Evolutionary conservation across 2,113 vertebrate species (phyloP), one percentile per base, ranked within the genome.

Genomic region (Bambusicola thoracicus): DNA sequence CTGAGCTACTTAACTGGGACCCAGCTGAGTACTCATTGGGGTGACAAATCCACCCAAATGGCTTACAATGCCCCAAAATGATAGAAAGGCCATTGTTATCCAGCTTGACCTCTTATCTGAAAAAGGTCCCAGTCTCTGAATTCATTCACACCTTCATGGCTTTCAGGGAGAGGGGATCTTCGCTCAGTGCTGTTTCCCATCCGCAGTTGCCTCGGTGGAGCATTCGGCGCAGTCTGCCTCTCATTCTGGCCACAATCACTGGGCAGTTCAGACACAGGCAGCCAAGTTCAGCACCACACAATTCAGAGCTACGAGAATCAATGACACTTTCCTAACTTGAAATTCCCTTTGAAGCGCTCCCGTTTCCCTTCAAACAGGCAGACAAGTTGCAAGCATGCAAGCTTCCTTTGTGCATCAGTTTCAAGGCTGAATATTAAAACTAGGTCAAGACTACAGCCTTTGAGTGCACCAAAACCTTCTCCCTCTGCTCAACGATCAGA

Each of bases 171-270:
- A 5, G n/a, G 32, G 63, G 77, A 53, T 78, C 16, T 44, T 72
- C 32, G 11, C 1, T 3, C 76, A 1, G 6, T 61, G 6, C 36
- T 5, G 18, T 32, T 29, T 22, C 36, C 30, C 40, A 19, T 3
- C 36, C 3, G 34, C 46, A 14, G 4, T 8, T 25, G 30, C 87
- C n/a, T 19, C 3, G 25, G 13, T 15, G 0, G 38, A 55, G 44
- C 30, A 9, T 36, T 40, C 73, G 29, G 13, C 55, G 25, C 67
- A 17, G 22, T 0, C 30, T 2, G 3, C 4, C 83, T 19, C 24
- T 1, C 0, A 4, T 0, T 12, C 22, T 24, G 12, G 22, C 40
- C 0, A 1, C 19, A 58, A 43, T 14, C 68, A 74, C 18, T 44
- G 34, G 38, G 11, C 58, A 21, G 13, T 1, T 1, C 21, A 21